Evolutionary conservation across 2,888 invertebrate genomes (phyloP).

Genomic region (Netelia fuscicornis): DNA sequence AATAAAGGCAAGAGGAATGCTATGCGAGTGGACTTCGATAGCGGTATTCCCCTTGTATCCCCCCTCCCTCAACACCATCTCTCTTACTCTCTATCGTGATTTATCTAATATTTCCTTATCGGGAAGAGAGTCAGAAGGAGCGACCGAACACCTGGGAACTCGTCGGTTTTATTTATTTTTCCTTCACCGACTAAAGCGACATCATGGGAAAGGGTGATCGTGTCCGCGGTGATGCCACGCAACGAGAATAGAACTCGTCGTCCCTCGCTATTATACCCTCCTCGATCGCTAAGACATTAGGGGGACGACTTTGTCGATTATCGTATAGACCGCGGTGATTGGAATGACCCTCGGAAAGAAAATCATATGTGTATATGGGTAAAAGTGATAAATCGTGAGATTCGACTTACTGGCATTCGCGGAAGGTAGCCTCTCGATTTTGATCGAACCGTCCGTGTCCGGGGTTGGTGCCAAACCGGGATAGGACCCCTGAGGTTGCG

Average conservation of each 20-base stretch:
- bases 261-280: conserved; percentile 29
- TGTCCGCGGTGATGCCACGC: conserved; percentile 74
- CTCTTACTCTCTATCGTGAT: conserved; percentile 72
- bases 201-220: conserved; percentile 75
- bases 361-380: background rate
- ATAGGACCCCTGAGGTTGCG: conserved; percentile 84
- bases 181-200: conserved; percentile 39
- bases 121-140: conserved; percentile 69
- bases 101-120: conserved; percentile 82
- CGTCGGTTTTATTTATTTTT: conserved; percentile 39
- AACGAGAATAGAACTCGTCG: conserved; percentile 72
- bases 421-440: conserved; percentile 88
- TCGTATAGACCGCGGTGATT: conserved; percentile 6
- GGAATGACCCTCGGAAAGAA: conserved; percentile 26
- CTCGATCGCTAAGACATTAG: background rate
- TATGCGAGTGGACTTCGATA: conserved; percentile 55
- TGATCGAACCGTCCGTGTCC: conserved; percentile 88
- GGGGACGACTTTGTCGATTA: background rate
- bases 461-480: conserved; percentile 85
- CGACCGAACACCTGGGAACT: conserved; percentile 77
- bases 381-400: conserved; percentile 48
- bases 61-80: conserved; percentile 10
- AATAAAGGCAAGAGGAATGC: conserved; percentile 74
- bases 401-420: conserved; percentile 87
- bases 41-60: conserved; percentile 59